Conservation (phyloP, 2,888 invertebrate species). For the Alitta virens region DNA sequence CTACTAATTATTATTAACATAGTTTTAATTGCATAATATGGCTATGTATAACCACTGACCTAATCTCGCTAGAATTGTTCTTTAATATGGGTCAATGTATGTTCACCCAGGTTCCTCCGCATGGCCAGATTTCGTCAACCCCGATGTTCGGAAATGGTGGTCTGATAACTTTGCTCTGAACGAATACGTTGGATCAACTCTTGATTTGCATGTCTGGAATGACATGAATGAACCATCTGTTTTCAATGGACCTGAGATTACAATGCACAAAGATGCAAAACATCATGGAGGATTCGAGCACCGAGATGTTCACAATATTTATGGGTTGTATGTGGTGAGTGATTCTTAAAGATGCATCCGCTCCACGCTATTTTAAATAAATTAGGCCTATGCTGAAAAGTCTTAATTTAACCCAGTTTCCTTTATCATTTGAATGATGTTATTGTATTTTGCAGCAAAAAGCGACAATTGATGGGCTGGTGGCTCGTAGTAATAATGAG, state of each 20-base stretch:
- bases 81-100: too few relatives aligned
- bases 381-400: neutral
- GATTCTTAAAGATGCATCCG: too few relatives aligned
- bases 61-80: too few relatives aligned
- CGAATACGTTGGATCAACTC: conserved; percentile 76
- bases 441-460: conserved; percentile 48
- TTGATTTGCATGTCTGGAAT: conserved; percentile 90
- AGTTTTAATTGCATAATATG: too few relatives aligned
- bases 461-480: conserved; percentile 62
- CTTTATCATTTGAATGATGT: conserved; percentile 20
- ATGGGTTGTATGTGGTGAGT: conserved; percentile 66
- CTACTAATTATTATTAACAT: too few relatives aligned
- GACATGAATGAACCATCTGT: conserved; percentile 99
- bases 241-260: conserved; percentile 96
- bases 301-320: conserved; percentile 92
- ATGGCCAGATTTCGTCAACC: conserved; percentile 92
- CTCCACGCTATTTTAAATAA: too few relatives aligned
- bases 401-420: neutral
- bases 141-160: conserved; percentile 72
- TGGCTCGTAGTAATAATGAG: conserved; percentile 66
- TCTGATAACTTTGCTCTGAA: conserved; percentile 60
- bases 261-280: conserved; percentile 92
- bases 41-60: too few relatives aligned
- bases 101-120: conserved; percentile 76
- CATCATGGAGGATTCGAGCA: conserved; percentile 87